Base-by-base conservation (phyloP, 2,888 invertebrate species). In the Pherbina coryleti region DNA sequence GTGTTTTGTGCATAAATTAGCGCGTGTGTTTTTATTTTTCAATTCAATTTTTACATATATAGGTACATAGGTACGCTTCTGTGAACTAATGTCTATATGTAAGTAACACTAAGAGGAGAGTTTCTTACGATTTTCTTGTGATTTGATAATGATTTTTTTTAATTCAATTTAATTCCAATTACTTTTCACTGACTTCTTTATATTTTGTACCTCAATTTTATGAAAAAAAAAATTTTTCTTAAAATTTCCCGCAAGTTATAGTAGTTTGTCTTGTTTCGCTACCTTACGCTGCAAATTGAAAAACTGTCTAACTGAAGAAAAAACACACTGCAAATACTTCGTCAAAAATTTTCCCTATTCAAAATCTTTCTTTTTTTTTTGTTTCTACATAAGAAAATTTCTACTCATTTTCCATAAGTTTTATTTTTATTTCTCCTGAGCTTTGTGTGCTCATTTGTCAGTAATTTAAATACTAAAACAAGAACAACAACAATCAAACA, bases 1-100 rank as follows among this genome's bases (percentile, higher is more conserved):
- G 7, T 71, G 55, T 71, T 53, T 60, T 60, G 62, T 74, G 74
- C 64, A 76, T 62, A 75, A 75, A 75, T 75, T 55, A 62, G 70
- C 69, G 70, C 55, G 70, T 44, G 37, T 44, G 37, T 73, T 49
- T 37, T 44, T 71, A 22, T 55, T 25, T 64, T 64, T 19, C 17
- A 8, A 14, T 73, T 70, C 64, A 73, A 22, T 74, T 62, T 44
- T 44, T 44, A 44, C 44, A 44, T 44, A 44, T 44, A 44, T 44
- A 44, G 44, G 44, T 14, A 44, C 44, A 44, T 44, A 44, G 44
- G 44, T 44, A 44, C 11, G 44, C 44, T 44, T 11, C 11, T 44
- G 44, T 44, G 44, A 11, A 44, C 11, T 7, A 44, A 44, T 44
- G 44, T 11, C 44, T 44, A n/a, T n/a, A n/a, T n/a, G 14, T 44